These are phyloP conservation scores for Nysson spinosus DNA, from an alignment of 2,888 invertebrate genomes.

Conservation along the genomic window DNA sequence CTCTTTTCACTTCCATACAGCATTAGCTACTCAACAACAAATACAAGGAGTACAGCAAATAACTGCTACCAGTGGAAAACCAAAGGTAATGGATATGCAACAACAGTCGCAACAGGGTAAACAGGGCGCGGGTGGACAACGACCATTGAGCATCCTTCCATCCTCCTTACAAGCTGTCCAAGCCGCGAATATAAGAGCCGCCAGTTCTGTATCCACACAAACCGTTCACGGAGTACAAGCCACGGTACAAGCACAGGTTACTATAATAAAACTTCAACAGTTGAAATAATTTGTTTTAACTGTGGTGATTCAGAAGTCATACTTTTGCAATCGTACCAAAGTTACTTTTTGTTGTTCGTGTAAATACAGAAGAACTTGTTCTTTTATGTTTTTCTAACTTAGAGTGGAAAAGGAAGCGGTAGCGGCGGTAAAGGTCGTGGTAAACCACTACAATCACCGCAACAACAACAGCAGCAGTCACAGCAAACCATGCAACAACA, in stretches of 20 bases:
- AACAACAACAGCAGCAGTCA: conserved; percentile 69
- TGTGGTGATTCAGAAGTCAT: conserved; percentile 7
- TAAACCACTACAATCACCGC: conserved; percentile 81
- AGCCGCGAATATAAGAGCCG: conserved; percentile 84
- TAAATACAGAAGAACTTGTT: conserved; percentile 34
- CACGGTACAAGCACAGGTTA: conserved; percentile 74
- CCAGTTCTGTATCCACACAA: conserved; percentile 91
- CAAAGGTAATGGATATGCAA: conserved; percentile 76
- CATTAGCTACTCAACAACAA: conserved; percentile 77
- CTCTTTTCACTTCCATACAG: too few species aligned
- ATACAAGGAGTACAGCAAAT: conserved; percentile 75
- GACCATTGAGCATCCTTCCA: conserved; percentile 81
- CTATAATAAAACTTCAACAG: conserved; percentile 48
- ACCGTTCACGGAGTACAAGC: conserved; percentile 80
- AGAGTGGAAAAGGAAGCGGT: conserved; percentile 73
- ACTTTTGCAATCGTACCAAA: conserved; percentile 4
- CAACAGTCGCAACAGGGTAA: conserved; percentile 73
- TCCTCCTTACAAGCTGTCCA: conserved; percentile 78
- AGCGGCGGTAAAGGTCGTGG: conserved; percentile 83
- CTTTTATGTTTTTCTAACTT: conserved; percentile 56
- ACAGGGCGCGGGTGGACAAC: conserved; percentile 67
- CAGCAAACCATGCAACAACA: conserved; percentile 73
- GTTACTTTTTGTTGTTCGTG: conserved; percentile 3
- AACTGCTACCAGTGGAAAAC: conserved; percentile 74
- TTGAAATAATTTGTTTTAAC: conserved; percentile 7